Evolutionary conservation across 1,140 invertebrate species (phyloP), one percentile per base, ranked within the genome.

Genomic region (Metopolophium dirhodum): DNA sequence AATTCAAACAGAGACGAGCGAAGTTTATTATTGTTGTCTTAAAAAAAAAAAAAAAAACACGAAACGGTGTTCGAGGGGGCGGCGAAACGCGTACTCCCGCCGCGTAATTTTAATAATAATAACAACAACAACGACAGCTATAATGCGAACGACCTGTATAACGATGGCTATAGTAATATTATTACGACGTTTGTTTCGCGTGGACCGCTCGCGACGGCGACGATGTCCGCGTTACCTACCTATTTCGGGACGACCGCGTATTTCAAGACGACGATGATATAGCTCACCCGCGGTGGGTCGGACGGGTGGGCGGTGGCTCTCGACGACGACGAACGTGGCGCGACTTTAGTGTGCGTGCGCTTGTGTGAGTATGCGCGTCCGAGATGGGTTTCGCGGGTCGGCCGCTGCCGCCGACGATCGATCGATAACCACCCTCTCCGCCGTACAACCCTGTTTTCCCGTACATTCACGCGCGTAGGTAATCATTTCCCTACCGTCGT

Each of bases 351-450:
- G 35, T 45, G 45, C 22, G 45, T 47, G 86, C 45, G 49, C 14
- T 22, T 1, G 45, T 47, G n/a, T 47, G 49, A n/a, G 51, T 57
- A 8, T 37, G 88, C 88, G 88, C 22, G 88, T 41, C 41, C 41
- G 45, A 30, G 45, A 47, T 30, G 26, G 85, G 85, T 47, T 86
- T n/a, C 26, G 85, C 85, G 23, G 18, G 22, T 54, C 49, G 35
- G 49, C 23, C n/a, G n/a, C n/a, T n/a, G n/a, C n/a, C 45, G 87
- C n/a, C n/a, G 51, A 18, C 88, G 88, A 57, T 89, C 87, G 87
- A 89, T 89, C 51, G 51, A 54, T 54, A 89, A 89, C 49, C 49
- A 54, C 87, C 47, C 87, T 20, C 47, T 35, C 87, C 30, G 87
- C 49, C 49, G n/a, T 26, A 2, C 23, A 30, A 30, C 85, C 37